Evolutionary conservation across 1,140 invertebrate species (phyloP).

Genomic region (Planococcus citri): DNA sequence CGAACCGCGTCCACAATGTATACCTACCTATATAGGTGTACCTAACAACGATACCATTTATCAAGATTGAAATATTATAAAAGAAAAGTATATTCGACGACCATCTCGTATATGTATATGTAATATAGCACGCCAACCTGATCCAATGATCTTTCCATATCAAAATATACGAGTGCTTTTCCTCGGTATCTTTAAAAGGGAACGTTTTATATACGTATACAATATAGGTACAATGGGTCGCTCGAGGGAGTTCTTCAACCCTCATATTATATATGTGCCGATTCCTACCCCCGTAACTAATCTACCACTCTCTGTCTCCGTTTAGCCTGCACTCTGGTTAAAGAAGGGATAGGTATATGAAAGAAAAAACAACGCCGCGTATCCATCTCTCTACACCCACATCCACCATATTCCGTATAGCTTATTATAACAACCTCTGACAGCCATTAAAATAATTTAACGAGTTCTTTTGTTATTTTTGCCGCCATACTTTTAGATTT

Average conservation of each 20-base stretch:
- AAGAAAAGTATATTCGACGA: background rate
- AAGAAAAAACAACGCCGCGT: background rate
- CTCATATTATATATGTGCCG: background rate
- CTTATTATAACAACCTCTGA: background rate
- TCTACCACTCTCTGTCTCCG: background rate
- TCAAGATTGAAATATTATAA: constrained; percentile 8
- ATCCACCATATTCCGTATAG: background rate
- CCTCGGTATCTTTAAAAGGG: background rate
- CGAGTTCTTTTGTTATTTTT: constrained; percentile 15
- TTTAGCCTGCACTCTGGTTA: no score
- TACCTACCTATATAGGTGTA: no score
- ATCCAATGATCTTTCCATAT: no score
- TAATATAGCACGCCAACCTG: no score
- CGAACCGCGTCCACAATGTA: no score
- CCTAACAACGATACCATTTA: background rate
- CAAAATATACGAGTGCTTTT: background rate
- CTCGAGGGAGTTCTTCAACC: background rate
- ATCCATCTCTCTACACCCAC: background rate
- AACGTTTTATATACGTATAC: background rate
- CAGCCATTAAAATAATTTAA: constrained; percentile 19
- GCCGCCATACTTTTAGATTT: background rate
- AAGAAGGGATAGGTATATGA: background rate
- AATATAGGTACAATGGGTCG: background rate
- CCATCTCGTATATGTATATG: no score
- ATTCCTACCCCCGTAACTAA: background rate